Percentiles rank a stretch among this genome's conserved stretches.
phyloP scores from a whole-genome alignment of 2,888 invertebrate species.

The Philonicus albiceps region DNA sequence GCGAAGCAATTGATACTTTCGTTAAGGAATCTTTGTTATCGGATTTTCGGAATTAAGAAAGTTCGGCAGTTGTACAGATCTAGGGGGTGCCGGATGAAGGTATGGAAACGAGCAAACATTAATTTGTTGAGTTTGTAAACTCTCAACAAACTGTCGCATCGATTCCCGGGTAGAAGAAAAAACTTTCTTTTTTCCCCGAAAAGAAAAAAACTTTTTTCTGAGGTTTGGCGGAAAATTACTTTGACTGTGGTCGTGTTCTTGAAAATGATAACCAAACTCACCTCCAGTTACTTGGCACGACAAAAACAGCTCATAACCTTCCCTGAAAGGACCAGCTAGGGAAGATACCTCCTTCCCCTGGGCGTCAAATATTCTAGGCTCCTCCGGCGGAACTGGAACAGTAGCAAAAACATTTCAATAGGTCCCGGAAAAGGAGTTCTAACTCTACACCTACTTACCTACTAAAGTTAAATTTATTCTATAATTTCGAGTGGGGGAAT shows the following conservation, averaged over 20 bases:
- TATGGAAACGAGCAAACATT: not conserved
- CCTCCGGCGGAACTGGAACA: conserved; percentile 73
- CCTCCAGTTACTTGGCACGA: conserved; percentile 89
- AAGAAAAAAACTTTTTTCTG: not conserved
- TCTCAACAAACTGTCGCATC: not conserved
- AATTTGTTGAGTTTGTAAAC: not conserved
- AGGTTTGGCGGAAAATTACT: not conserved
- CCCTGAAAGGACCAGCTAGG: conserved; percentile 83
- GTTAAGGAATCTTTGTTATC: not conserved
- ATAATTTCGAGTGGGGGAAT: conserved; percentile 88
- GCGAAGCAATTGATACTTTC: not conserved
- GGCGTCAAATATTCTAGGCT: conserved; percentile 82
- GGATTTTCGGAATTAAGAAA: not conserved
- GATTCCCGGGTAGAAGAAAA: not conserved
- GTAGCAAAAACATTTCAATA: not conserved
- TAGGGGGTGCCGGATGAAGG: not conserved
- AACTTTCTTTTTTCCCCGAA: not conserved
- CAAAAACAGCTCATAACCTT: conserved; percentile 83
- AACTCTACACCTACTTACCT: conserved; percentile 69
- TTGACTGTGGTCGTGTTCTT: not conserved
- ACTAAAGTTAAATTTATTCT: conserved; percentile 86
- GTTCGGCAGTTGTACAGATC: not conserved
- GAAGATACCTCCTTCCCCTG: conserved; percentile 82
- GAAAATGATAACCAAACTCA: conserved; percentile 62
- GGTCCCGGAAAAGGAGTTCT: not conserved